Evolutionary conservation across 1,140 invertebrate species (phyloP), one percentile per base, ranked within the genome.

Genomic region (Lerema accius): DNA sequence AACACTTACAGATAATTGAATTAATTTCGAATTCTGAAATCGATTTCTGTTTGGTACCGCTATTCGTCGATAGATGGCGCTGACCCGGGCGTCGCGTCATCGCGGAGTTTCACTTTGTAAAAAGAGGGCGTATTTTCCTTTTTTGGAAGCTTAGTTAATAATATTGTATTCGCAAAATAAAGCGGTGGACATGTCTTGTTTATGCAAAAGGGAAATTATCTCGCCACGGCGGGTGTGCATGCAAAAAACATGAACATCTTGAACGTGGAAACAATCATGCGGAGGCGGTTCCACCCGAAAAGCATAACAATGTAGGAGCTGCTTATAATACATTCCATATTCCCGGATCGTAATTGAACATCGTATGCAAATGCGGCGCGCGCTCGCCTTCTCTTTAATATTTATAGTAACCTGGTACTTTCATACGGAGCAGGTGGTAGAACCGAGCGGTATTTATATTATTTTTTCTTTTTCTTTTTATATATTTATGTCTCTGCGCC

Each of bases 261-360:
- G 32, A 73, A 69, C 63, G 61, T 71, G 69, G 69, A 81, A 80
- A 80, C 70, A 80, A 83, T 78, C 69, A 71, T 65, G 40, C 59
- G 71, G 65, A 71, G 72, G 64, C 61, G 45, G 51, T 46, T 19
- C 58, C 64, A 73, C 73, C 69, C 64, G 69, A 69, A 76, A 78
- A 79, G 66, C 78, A 79, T 86, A 81, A 84, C 74, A 72, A 73
- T 73, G 75, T 74, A 71, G 59, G 60, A 69, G 68, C 69, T 69
- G 65, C 71, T 80, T 78, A 77, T 75, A 77, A 78, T 77, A 76
- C 78, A 77, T 83, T 78, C 74, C 82, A 78, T 80, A 83, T 81
- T 83, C 80, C 72, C 74, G 76, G 71, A 63, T 75, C 76, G 83
- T 86, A 86, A 86, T 86, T 84, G 83, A 86, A 84, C 83, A 81